phyloP scores from a whole-genome alignment of 2,888 invertebrate species.

The Rhaphigaster nebulosa region DNA sequence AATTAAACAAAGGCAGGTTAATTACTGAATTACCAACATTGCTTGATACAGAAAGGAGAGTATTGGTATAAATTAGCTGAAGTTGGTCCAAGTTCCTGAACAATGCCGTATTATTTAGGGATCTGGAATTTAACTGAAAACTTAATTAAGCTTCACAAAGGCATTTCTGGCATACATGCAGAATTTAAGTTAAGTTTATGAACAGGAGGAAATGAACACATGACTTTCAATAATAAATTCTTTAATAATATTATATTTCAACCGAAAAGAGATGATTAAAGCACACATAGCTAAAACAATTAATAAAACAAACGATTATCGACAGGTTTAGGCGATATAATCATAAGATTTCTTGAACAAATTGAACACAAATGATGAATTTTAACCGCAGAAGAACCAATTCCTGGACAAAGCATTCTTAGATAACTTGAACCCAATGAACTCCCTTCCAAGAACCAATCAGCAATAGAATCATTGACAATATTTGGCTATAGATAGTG shows the following conservation, averaged over 20 bases:
- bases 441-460: constrained; percentile 13
- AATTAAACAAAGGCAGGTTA: neutral
- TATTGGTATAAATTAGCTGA: neutral
- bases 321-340: neutral
- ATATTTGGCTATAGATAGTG: constrained; percentile 10
- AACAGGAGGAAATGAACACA: neutral
- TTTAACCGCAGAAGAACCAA: neutral
- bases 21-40: neutral
- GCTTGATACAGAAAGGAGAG: neutral
- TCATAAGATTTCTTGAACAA: neutral
- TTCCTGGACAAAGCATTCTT: neutral
- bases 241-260: neutral
- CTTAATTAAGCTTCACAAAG: neutral
- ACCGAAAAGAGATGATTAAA: neutral
- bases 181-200: neutral
- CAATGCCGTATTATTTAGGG: neutral
- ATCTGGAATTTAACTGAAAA: neutral
- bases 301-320: neutral
- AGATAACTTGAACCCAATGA: neutral
- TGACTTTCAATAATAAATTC: neutral
- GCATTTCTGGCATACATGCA: neutral
- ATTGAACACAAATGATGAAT: neutral
- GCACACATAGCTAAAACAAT: neutral
- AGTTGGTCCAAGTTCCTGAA: neutral
- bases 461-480: neutral